Base-by-base conservation (phyloP, 2,113 vertebrate species). In the Heterotis niloticus region DNA sequence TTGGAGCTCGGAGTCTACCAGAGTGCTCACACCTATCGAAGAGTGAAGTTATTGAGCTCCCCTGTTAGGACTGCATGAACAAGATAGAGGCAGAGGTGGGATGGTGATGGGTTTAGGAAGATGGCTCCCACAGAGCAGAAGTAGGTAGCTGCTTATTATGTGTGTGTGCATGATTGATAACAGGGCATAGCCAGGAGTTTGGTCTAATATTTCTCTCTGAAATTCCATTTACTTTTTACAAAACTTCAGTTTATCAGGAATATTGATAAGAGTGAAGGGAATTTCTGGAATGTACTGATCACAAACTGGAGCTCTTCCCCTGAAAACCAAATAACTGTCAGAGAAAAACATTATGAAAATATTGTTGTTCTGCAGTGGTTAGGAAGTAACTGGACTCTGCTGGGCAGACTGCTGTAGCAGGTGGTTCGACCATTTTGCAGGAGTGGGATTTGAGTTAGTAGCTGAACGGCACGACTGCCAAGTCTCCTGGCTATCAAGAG, bases 341-440 rank as follows among this genome's bases (percentile, higher is more conserved):
- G 5, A 34, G 29, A 52, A 10, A 52, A 71, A 60, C 60, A 20
- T 62, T 62, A 18, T 60, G 20, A 62, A 44, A 74, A n/a, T 57
- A 4, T 18, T 75, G 73, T 62, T 64, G 29, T 75, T 12, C 18
- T 28, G 26, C n/a, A 74, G 26, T 54, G 17, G 52, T 72, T 51
- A 23, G 62, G 57, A 34, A 44, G 59, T 16, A 56, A n/a, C n/a
- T 74, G 71, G 13, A 26, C 23, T 10, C 16, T 20, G 18, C 28
- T 64, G 7, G 29, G 74, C 20, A 75, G 74, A 62, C 59, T 29
- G 59, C 59, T 64, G 26, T 34, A 75, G 57, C 74, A 75, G 34
- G 74, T 75, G 74, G 74, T 75, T 75, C 62, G 74, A 64, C 34
- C 28, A 62, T 75, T 75, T 75, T 62, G 57, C 18, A 24, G 56